A percentile compares a stretch with the other conserved stretches of the same genome.
Conservation (phyloP, 92 coral and sea anemone species). For the Epizoanthus ramosus region DNA sequence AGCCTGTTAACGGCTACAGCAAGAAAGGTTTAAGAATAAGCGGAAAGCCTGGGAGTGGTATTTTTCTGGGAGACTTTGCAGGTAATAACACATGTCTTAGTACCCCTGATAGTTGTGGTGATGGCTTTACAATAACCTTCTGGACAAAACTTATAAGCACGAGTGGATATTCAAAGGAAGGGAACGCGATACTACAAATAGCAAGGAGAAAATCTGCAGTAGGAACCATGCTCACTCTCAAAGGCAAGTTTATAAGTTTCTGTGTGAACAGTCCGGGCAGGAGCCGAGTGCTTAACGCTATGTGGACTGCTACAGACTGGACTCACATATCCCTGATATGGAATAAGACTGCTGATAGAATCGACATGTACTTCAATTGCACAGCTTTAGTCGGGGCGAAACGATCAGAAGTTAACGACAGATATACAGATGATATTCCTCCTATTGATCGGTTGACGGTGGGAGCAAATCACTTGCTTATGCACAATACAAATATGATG, state of each 20-base stretch:
- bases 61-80: constrained; percentile 66
- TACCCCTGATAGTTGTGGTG: constrained; percentile 70
- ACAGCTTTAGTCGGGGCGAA: constrained; percentile 33
- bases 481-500: constrained; percentile 59
- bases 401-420: neutral
- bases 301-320: constrained; percentile 75
- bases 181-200: constrained; percentile 62
- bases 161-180: neutral
- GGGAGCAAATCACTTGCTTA: constrained; percentile 68
- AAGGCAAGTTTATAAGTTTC: constrained; percentile 43
- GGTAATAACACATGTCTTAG: constrained; percentile 60
- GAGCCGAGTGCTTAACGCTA: constrained; percentile 54
- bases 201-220: constrained; percentile 60
- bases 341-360: constrained; percentile 54
- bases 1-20: constrained; percentile 59
- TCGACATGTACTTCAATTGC: constrained; percentile 64
- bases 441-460: constrained; percentile 70
- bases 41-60: constrained; percentile 69
- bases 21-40: constrained; percentile 67
- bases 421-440: constrained; percentile 43
- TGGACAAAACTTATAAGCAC: constrained; percentile 66
- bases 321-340: constrained; percentile 72
- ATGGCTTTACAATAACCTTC: constrained; percentile 78
- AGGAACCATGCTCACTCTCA: constrained; percentile 68
- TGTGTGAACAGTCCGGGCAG: constrained; percentile 60